phyloP scores from a whole-genome alignment of 1,140 invertebrate species.

The Drosophila teissieri region DNA sequence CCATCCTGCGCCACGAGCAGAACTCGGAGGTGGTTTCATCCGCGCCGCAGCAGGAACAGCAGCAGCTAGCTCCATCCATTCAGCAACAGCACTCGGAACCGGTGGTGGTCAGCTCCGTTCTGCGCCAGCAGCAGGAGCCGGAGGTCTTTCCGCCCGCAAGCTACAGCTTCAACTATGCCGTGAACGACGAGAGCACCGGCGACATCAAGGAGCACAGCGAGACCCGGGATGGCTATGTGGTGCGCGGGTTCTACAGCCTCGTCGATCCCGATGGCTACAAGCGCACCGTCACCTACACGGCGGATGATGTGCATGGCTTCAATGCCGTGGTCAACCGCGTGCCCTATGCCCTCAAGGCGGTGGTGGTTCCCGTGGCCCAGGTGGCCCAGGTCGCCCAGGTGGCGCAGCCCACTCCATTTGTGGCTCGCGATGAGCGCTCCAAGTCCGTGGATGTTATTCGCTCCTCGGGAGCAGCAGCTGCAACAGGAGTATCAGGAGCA shows the following conservation, averaged over 20 bases:
- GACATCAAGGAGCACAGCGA: conserved; percentile 73
- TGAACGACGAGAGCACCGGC: conserved; percentile 62
- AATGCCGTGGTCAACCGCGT: conserved; percentile 85
- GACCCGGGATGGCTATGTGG: conserved; percentile 61
- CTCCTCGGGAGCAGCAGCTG: background rate
- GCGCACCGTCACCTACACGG: conserved; percentile 86
- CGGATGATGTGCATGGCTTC: conserved; percentile 86
- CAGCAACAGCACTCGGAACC: background rate
- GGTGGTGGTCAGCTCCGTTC: conserved; percentile 5
- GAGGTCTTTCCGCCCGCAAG: conserved; percentile 60
- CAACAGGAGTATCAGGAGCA: background rate
- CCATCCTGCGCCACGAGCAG: conserved; percentile 7
- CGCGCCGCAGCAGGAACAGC: background rate
- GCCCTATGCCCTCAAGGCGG: conserved; percentile 54
- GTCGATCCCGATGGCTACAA: conserved; percentile 83
- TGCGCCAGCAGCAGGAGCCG: conserved; percentile 29
- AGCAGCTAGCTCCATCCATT: background rate
- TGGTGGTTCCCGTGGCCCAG: conserved; percentile 14
- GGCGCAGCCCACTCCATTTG: conserved; percentile 5
- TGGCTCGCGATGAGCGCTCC: conserved; percentile 47
- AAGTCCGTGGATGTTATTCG: conserved; percentile 5
- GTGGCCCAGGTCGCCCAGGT: conserved; percentile 1
- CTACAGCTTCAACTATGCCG: conserved; percentile 66
- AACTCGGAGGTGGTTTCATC: conserved; percentile 1
- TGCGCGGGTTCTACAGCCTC: conserved; percentile 64